Evolutionary conservation across 37 sponge, comb jelly and placozoan genomes (phyloP), one percentile per base, ranked within the genome.

Genomic region (Geodia barretti): DNA sequence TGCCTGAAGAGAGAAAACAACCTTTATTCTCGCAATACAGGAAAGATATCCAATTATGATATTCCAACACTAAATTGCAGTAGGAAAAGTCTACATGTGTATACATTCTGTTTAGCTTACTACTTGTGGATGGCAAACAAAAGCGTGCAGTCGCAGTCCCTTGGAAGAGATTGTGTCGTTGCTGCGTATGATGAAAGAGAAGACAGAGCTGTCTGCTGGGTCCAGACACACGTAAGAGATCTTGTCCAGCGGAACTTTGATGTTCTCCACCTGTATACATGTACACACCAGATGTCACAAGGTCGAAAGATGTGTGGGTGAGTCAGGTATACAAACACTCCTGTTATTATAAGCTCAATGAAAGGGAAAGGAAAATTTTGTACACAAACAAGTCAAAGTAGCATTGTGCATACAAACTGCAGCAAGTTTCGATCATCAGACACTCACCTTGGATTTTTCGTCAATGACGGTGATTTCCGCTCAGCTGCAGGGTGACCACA

Each of bases 201-300:
- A 86, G 43, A 64, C 61, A 25, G 64, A 41, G 33, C 20, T 28
- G 39, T 73, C 75, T 33, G 70, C 58, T 0, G 81, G 62, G 33
- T 86, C 80, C 28, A 72, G 73, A 39, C 80, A 79, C 47, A 86
- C 80, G 63, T 60, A 86, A 28, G 66, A 78, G 9, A 86, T n/a
- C 60, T 39, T 79, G 35, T 47, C 59, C 2, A 86, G 24, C 41
- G 86, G 86, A 23, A 73, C 80, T 28, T 70, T 62, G 24, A 84
- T 31, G 5, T 39, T 61, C 30, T 41, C 78, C 20, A 64, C 14
- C 85, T 84, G 64, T 67, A 68, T 20, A 29, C 5, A 36, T n/a
- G n/a, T n/a, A n/a, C n/a, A n/a, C n/a, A n/a, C n/a, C n/a, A n/a
- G n/a, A n/a, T n/a, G n/a, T n/a, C n/a, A n/a, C n/a, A n/a, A n/a